Evolutionary conservation across 2,888 invertebrate genomes (phyloP).

Genomic region (Thera obeliscata): DNA sequence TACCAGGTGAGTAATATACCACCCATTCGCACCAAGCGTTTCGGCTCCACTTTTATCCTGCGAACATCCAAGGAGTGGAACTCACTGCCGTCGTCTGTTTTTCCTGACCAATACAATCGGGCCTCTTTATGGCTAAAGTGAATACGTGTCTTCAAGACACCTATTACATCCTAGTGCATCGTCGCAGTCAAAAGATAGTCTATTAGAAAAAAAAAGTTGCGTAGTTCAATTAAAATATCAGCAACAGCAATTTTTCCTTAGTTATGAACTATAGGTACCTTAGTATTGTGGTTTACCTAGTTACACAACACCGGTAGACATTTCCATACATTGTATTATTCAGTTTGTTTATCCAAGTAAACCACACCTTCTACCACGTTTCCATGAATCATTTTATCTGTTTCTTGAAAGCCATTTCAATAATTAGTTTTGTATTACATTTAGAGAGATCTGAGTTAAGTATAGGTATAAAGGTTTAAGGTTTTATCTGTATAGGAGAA

Average conservation of each 20-base stretch:
- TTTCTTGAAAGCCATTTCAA: conserved; percentile 19
- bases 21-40: too few species aligned
- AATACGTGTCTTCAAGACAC: too few species aligned
- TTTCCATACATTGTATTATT: conserved; percentile 8
- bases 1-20: too few species aligned
- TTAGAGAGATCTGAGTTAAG: neutral
- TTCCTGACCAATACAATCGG: too few species aligned
- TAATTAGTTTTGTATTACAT: conserved; percentile 1
- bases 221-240: neutral
- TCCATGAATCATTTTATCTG: conserved; percentile 18
- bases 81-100: too few species aligned
- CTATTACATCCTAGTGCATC: too few species aligned
- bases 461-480: neutral
- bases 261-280: neutral
- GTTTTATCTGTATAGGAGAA: neutral
- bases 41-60: too few species aligned
- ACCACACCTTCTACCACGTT: conserved; percentile 13
- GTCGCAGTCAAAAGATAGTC: neutral
- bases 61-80: too few species aligned
- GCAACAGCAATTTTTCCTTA: conserved; percentile 8
- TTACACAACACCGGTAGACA: conserved; percentile 1
- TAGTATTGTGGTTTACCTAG: neutral
- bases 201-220: neutral
- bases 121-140: too few species aligned
- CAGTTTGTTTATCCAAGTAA: conserved; percentile 15